Evolutionary conservation across 1,140 invertebrate species (phyloP).

Genomic region (Drosophila carrolli): DNA sequence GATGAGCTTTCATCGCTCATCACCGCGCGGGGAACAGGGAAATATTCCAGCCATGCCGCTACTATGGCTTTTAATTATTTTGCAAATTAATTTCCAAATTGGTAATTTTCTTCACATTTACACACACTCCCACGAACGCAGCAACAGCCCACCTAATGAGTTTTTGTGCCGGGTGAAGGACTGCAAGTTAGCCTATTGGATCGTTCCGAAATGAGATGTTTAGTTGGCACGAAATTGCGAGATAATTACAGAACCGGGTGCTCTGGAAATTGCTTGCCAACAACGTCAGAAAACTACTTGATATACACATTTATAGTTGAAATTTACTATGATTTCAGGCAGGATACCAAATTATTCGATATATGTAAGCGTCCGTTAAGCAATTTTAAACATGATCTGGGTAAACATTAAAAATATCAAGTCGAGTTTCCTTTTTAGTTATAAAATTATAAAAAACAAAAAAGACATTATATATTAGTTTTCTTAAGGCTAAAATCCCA

Average conservation of each 20-base stretch:
- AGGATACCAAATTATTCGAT: too few species aligned
- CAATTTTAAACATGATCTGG: too few species aligned
- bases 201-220: conserved; percentile 32
- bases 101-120: conserved; percentile 80
- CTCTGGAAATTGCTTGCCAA: conserved; percentile 25
- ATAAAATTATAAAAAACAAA: too few species aligned
- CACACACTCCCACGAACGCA: conserved; percentile 26
- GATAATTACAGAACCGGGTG: conserved; percentile 30
- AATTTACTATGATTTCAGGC: conserved; percentile 3
- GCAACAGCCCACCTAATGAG: conserved; percentile 48
- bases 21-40: conserved; percentile 4
- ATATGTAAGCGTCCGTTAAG: too few species aligned
- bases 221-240: conserved; percentile 38
- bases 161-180: conserved; percentile 56
- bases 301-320: conserved; percentile 27
- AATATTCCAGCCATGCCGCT: conserved; percentile 23
- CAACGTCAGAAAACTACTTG: neutral
- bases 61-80: conserved; percentile 82
- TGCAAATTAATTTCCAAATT: conserved; percentile 82
- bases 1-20: conserved; percentile 63
- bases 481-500: too few species aligned
- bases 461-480: too few species aligned
- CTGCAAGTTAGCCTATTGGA: conserved; percentile 59
- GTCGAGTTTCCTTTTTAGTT: too few species aligned
- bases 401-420: too few species aligned